phyloP scores from a whole-genome alignment of 2,113 vertebrate genomes.

The Cryptotis parvus region DNA sequence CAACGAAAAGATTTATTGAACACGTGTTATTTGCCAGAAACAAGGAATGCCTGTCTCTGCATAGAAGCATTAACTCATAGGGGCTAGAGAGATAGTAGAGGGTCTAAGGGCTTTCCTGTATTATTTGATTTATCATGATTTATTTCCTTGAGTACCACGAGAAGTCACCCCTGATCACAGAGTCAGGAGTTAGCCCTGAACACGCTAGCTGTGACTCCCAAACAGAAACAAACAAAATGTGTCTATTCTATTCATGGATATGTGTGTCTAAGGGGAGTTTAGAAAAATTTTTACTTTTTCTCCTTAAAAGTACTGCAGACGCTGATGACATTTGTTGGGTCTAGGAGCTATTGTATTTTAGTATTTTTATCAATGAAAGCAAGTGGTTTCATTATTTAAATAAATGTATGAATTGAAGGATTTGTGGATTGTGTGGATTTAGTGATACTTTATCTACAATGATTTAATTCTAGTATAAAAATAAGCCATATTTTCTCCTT shows the following conservation, averaged over 20 bases:
- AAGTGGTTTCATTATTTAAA: conserved; percentile 8
- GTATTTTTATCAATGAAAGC: neutral
- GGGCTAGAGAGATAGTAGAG: too few relatives aligned
- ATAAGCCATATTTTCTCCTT: neutral
- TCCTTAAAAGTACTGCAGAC: neutral
- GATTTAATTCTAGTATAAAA: neutral
- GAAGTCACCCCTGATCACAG: too few relatives aligned
- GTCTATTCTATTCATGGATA: neutral
- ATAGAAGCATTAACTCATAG: neutral
- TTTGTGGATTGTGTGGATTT: neutral
- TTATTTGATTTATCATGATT: too few relatives aligned
- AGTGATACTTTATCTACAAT: neutral
- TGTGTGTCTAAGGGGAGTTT: neutral
- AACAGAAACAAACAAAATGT: too few relatives aligned
- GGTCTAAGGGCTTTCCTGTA: too few relatives aligned
- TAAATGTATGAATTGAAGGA: neutral
- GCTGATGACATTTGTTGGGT: neutral
- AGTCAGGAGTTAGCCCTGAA: too few relatives aligned
- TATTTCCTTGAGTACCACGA: too few relatives aligned
- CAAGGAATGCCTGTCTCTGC: neutral
- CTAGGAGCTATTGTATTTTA: neutral
- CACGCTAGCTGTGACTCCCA: too few relatives aligned
- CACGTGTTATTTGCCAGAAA: neutral
- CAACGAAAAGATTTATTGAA: neutral
- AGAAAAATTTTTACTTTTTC: neutral